Conservation (phyloP, 2,797 vertebrate species). For the Salarias fasciatus region DNA sequence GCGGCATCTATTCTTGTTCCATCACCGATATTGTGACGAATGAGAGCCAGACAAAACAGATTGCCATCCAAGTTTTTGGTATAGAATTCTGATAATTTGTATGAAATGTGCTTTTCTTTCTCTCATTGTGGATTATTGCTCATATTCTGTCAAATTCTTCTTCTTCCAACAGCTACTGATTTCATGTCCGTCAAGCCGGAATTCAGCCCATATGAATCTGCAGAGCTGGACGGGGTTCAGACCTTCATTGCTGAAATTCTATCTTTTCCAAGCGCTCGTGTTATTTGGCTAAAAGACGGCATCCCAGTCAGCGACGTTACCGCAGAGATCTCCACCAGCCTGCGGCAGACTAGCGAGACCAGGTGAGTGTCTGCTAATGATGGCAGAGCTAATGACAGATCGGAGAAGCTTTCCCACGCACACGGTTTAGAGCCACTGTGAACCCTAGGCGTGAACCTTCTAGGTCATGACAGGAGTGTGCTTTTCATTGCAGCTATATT, state of each 20-base stretch:
- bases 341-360: constrained; percentile 85
- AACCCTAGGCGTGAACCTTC: constrained; percentile 35
- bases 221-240: constrained; percentile 91
- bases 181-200: constrained; percentile 86
- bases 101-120: too few relatives aligned
- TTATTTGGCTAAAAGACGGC: constrained; percentile 94
- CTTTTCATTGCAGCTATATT: constrained; percentile 82
- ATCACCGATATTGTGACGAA: constrained; percentile 89
- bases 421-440: too few relatives aligned
- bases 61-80: constrained; percentile 91
- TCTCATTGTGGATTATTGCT: neutral
- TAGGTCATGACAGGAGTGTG: too few relatives aligned
- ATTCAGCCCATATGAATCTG: constrained; percentile 84
- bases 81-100: constrained; percentile 22
- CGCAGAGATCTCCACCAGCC: constrained; percentile 90
- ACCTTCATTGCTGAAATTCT: constrained; percentile 88
- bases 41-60: constrained; percentile 88
- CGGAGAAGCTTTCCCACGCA: too few relatives aligned
- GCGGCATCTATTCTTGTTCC: constrained; percentile 92
- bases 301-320: constrained; percentile 87
- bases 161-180: constrained; percentile 83
- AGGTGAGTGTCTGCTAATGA: constrained; percentile 82
- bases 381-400: neutral
- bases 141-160: constrained; percentile 3
- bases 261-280: constrained; percentile 87